A percentile compares a stretch with the other conserved stretches of the same genome.
These are phyloP conservation scores for Centrocercus urophasianus DNA, from an alignment of 2,113 vertebrate species.

Conservation along the genomic window DNA sequence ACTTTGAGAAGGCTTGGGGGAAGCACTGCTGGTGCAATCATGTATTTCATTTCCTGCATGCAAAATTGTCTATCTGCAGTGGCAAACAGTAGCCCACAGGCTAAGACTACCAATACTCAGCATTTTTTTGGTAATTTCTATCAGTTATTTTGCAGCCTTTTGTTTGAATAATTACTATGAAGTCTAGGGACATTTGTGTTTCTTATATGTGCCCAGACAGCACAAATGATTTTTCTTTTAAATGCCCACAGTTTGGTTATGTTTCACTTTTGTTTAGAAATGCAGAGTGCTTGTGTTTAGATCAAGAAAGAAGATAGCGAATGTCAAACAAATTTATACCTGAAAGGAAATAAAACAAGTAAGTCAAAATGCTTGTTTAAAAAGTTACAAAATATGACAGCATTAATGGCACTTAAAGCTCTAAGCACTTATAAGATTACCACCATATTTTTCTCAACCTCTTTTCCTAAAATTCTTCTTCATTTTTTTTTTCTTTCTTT, in stretches of 20 bases:
- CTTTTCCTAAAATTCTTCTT: not conserved
- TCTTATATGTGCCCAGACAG: not conserved
- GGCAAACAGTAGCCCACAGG: not conserved
- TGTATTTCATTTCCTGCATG: conserved; percentile 18
- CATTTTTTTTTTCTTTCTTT: not conserved
- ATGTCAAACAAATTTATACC: conserved; percentile 10
- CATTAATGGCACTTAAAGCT: conserved; percentile 86
- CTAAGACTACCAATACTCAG: not conserved
- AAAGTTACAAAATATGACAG: conserved; percentile 73
- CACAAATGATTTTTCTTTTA: not conserved
- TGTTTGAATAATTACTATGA: conserved; percentile 13
- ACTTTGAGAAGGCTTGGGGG: not conserved
- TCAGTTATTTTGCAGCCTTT: conserved; percentile 34
- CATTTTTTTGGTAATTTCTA: not conserved
- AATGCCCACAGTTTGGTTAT: not conserved
- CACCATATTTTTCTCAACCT: conserved; percentile 26
- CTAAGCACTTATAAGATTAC: conserved; percentile 79
- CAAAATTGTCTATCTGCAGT: not conserved
- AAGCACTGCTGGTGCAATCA: not conserved
- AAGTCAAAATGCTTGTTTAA: conserved; percentile 65
- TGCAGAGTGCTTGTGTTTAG: not conserved
- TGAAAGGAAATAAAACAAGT: conserved; percentile 49
- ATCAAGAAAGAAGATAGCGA: conserved; percentile 10
- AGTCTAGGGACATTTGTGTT: not conserved
- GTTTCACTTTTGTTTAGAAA: conserved; percentile 35